Percentiles rank a stretch among this genome's conserved stretches.
phyloP scores from a whole-genome alignment of 2,888 invertebrate species.

The Athalia cordata region DNA sequence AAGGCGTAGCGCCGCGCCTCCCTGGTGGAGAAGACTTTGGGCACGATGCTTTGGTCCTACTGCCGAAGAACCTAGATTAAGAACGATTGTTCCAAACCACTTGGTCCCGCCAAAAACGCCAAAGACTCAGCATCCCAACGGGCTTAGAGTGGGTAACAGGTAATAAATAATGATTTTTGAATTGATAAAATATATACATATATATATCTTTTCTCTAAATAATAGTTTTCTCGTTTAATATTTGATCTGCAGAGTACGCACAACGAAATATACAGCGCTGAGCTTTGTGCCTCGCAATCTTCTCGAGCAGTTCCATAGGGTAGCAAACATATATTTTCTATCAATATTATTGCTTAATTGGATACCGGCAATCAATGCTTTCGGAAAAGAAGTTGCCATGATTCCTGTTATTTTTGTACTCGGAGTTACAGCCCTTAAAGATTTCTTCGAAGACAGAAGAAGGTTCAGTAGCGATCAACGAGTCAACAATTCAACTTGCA shows the following conservation, averaged over 20 bases:
- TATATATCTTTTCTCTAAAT: slow-evolving; percentile 1
- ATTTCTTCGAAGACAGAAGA: slow-evolving; percentile 94
- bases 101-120: slow-evolving; percentile 88
- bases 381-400: slow-evolving; percentile 97
- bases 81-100: slow-evolving; percentile 89
- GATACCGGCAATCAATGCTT: slow-evolving; percentile 95
- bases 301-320: slow-evolving; percentile 97
- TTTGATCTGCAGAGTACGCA: slow-evolving; percentile 81
- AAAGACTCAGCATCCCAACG: slow-evolving; percentile 88
- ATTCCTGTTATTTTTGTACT: slow-evolving; percentile 96
- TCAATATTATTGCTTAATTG: slow-evolving; percentile 97
- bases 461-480: slow-evolving; percentile 93
- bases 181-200: neutral
- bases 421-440: slow-evolving; percentile 95
- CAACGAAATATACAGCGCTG: slow-evolving; percentile 95
- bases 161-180: slow-evolving; percentile 45
- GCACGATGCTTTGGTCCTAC: slow-evolving; percentile 74
- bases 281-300: slow-evolving; percentile 97
- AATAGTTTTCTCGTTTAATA: slow-evolving; percentile 14
- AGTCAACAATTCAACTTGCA: slow-evolving; percentile 94
- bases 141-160: slow-evolving; percentile 85
- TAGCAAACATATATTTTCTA: slow-evolving; percentile 98
- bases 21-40: slow-evolving; percentile 82
- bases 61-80: slow-evolving; percentile 81
- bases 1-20: slow-evolving; percentile 82